Conservation (phyloP, 2,888 invertebrate genomes). For the Tubulanus polymorphus region DNA sequence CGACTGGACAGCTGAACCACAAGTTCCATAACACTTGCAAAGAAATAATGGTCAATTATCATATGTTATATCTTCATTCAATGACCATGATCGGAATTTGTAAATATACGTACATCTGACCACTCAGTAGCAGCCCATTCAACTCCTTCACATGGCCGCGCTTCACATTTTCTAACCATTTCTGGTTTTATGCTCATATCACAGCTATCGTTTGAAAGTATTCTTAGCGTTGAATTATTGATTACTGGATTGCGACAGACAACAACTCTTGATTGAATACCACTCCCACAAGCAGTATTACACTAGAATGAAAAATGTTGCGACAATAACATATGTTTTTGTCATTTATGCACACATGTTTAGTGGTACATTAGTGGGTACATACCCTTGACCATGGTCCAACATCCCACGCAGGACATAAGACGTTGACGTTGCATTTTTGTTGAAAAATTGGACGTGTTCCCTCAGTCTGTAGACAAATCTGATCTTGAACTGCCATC, state of each 20-base stretch:
- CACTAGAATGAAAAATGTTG: background rate
- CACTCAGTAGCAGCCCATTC: constrained; percentile 86
- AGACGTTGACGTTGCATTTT: background rate
- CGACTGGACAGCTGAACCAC: background rate
- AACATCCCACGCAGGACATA: background rate
- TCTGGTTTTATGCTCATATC: background rate
- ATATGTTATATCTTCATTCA: background rate
- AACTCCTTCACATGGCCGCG: constrained; percentile 79
- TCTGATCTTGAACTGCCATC: constrained; percentile 22
- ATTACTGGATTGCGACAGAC: background rate
- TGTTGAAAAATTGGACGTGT: constrained; percentile 21
- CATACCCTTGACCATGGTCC: background rate
- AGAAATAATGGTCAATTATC: background rate
- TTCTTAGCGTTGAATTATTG: background rate
- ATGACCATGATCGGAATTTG: constrained; percentile 24
- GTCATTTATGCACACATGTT: too few relatives aligned
- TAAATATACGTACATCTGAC: constrained; percentile 71
- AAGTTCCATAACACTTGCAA: background rate
- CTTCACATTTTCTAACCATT: constrained; percentile 28
- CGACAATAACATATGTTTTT: too few relatives aligned
- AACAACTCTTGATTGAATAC: background rate
- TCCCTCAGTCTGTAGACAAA: constrained; percentile 23
- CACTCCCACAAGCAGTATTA: background rate
- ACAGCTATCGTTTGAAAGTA: background rate
- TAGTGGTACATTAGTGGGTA: too few relatives aligned